Conservation (phyloP, 2,113 vertebrate genomes). For the Bos javanicus region DNA sequence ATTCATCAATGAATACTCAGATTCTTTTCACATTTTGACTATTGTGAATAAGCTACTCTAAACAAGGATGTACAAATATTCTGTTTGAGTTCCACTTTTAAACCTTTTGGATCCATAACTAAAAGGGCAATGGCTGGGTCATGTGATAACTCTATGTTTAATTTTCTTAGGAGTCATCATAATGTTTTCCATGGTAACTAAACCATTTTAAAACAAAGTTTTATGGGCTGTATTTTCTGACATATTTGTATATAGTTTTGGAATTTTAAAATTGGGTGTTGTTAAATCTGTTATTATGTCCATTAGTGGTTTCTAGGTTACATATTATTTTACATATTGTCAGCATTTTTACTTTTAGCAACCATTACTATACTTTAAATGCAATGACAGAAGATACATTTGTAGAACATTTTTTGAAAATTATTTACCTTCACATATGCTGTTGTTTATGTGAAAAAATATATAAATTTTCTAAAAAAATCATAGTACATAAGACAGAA, state of each 20-base stretch:
- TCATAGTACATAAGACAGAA: neutral
- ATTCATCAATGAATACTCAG: neutral
- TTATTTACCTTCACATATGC: neutral
- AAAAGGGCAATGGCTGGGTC: neutral
- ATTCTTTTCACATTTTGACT: neutral
- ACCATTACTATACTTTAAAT: neutral
- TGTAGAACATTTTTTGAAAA: neutral
- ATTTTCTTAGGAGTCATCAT: neutral
- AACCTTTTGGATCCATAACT: neutral
- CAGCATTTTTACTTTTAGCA: neutral
- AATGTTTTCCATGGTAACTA: neutral
- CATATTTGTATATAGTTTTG: neutral
- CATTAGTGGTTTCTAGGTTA: neutral
- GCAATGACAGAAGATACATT: neutral
- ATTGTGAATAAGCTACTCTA: neutral
- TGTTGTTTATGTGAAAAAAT: neutral
- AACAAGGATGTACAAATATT: neutral
- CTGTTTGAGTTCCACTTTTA: neutral
- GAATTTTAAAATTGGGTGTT: neutral
- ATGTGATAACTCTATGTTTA: neutral
- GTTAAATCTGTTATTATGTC: neutral
- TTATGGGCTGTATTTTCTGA: neutral
- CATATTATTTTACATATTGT: neutral
- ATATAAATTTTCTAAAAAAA: neutral
- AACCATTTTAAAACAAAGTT: neutral